These are phyloP conservation scores for Takifugu bimaculatus DNA, from an alignment of 2,113 vertebrate genomes.

Conservation along the genomic window DNA sequence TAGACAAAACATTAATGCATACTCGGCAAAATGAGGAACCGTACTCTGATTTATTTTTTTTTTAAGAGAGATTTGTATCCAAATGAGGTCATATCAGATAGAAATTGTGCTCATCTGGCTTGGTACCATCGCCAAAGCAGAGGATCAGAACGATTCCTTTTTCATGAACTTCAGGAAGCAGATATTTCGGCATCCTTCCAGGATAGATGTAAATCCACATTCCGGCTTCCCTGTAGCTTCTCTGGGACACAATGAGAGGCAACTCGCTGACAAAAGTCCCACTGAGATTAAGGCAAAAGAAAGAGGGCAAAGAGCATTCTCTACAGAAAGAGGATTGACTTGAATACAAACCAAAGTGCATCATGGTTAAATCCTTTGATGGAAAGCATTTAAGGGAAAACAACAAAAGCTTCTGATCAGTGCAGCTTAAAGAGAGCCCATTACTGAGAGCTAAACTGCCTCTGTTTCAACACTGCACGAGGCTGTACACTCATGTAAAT, in stretches of 20 bases:
- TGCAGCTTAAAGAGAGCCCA: constrained; percentile 51
- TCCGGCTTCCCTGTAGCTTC: constrained; percentile 1
- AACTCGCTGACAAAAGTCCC: constrained; percentile 26
- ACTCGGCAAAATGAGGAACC: constrained; percentile 15
- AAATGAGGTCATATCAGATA: constrained; percentile 8
- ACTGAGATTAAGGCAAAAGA: constrained; percentile 48
- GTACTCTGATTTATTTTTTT: constrained; percentile 14
- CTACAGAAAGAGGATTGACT: constrained; percentile 58
- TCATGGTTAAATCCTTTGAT: constrained; percentile 60
- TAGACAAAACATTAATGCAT: constrained; percentile 41
- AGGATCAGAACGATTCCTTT: constrained; percentile 8
- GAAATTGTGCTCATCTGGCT: no score
- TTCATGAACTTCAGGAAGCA: constrained; percentile 41
- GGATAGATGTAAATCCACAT: not conserved
- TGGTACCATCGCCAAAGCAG: constrained; percentile 10
- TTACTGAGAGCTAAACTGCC: constrained; percentile 26
- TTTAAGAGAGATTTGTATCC: constrained; percentile 10
- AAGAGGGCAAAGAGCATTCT: constrained; percentile 40
- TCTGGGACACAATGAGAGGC: constrained; percentile 27
- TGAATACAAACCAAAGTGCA: constrained; percentile 48
- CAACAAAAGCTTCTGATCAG: constrained; percentile 66
- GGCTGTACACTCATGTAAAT: not conserved
- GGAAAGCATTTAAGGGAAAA: constrained; percentile 48
- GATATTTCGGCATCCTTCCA: constrained; percentile 26
- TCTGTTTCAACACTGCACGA: constrained; percentile 7